Evolutionary conservation across 2,113 vertebrate genomes (phyloP), one percentile per base, ranked within the genome.

Genomic region (Caracal caracal): DNA sequence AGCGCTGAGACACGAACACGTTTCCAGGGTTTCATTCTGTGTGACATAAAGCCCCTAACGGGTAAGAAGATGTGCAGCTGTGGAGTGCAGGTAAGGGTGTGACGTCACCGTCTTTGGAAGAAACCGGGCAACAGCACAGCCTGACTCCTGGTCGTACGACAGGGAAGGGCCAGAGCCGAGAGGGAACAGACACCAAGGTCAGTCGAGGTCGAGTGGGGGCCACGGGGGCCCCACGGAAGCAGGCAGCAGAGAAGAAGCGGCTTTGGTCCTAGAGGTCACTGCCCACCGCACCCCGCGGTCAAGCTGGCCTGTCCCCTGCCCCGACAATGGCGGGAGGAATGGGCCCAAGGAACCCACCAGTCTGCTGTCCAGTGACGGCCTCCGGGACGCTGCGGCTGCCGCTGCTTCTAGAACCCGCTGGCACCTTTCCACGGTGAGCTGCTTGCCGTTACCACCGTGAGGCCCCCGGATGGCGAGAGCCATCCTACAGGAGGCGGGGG

Each of bases 271-370:
- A 2, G 9, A 4, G 6, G 33, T 26, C 40, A 2, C 59, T 9
- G 26, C 43, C 65, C 10, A 1, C 1, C 1, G 8, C 0, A 0
- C 28, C 13, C 0, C 0, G 68, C 0, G 0, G 49, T 30, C 80
- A 2, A 10, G 0, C 24, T 3, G 16, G 66, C 56, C 51, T 8
- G 4, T 19, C 40, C 40, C 33, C 17, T 51, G 5, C 22, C 9
- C 13, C 11, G 6, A 0, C 13, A 10, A 56, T 10, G 0, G 22
- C 33, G 40, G 65, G 3, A 59, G 56, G 28, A 7, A 16, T 0
- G 19, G 47, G 11, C n/a, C n/a, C 30, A 10, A 10, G 35, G 19
- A 24, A 1, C 30, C 1, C 0, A 1, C 37, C 5, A 17, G 17
- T 0, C 71, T n/a, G 10, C 13, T 17, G 13, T 30, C 43, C 4